phyloP scores from a whole-genome alignment of 2,888 invertebrate genomes.

The Cosmia trapezina region DNA sequence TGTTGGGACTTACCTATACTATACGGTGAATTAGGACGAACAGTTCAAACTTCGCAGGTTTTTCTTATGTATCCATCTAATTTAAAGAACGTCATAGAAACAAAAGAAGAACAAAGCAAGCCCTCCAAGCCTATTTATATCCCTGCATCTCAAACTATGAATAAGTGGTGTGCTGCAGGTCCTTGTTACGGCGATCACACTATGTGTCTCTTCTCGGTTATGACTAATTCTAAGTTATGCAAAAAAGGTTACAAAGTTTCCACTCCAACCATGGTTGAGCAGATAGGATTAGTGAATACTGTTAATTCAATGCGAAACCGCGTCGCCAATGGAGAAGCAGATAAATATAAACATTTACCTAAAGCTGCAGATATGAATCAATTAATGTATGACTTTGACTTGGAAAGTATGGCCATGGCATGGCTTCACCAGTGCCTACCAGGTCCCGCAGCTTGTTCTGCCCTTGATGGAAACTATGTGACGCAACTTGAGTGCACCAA shows the following conservation, averaged over 20 bases:
- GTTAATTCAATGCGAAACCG: constrained; percentile 86
- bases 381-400: constrained; percentile 82
- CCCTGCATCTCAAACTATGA: constrained; percentile 61
- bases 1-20: constrained; percentile 85
- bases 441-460: constrained; percentile 83
- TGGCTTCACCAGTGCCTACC: constrained; percentile 86
- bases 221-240: constrained; percentile 76
- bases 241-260: constrained; percentile 72
- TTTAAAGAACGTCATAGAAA: constrained; percentile 76
- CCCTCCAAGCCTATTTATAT: constrained; percentile 36
- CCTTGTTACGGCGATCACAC: constrained; percentile 87
- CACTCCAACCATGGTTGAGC: constrained; percentile 74
- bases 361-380: constrained; percentile 85
- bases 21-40: constrained; percentile 75
- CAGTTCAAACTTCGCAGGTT: constrained; percentile 67
- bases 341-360: constrained; percentile 79
- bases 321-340: constrained; percentile 77
- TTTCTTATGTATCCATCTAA: constrained; percentile 73
- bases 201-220: constrained; percentile 80
- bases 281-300: constrained; percentile 79
- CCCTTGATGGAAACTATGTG: constrained; percentile 78
- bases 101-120: constrained; percentile 31
- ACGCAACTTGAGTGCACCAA: constrained; percentile 85
- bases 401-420: constrained; percentile 80
- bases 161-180: constrained; percentile 82